Conservation (phyloP, 2,888 invertebrate species). For the Melinaea menophilus region DNA sequence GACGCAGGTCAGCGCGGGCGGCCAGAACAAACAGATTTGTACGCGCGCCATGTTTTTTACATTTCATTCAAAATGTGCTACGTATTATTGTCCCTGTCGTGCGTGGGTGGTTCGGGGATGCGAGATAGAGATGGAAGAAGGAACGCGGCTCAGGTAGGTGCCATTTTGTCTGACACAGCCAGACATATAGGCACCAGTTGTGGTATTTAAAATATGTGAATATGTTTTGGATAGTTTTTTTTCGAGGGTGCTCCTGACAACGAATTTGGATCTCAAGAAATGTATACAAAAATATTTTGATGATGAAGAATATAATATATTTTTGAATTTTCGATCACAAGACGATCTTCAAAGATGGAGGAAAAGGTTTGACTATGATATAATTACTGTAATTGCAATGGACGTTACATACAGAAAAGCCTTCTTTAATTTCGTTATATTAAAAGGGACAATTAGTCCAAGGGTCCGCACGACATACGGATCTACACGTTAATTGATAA, state of each 20-base stretch:
- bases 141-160: slow-evolving; percentile 67
- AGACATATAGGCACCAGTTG: slow-evolving; percentile 68
- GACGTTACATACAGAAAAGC: too few relatives aligned
- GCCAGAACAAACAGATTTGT: slow-evolving; percentile 73
- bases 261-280: background rate
- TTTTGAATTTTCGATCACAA: too few relatives aligned
- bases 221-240: slow-evolving; percentile 26
- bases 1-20: slow-evolving; percentile 72
- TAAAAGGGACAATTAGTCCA: background rate
- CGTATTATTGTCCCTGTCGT: slow-evolving; percentile 35
- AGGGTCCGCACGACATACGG: background rate
- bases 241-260: slow-evolving; percentile 13
- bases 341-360: too few relatives aligned
- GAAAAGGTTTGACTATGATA: too few relatives aligned
- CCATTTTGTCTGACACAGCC: slow-evolving; percentile 65
- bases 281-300: background rate
- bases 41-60: slow-evolving; percentile 55
- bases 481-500: slow-evolving; percentile 1
- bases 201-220: slow-evolving; percentile 36
- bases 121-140: slow-evolving; percentile 46
- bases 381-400: too few relatives aligned
- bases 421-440: too few relatives aligned
- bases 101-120: slow-evolving; percentile 19
- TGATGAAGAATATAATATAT: too few relatives aligned
- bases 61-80: slow-evolving; percentile 48